These are phyloP conservation scores for Magallana nippona DNA, from an alignment of 2,888 invertebrate genomes.

Conservation along the genomic window DNA sequence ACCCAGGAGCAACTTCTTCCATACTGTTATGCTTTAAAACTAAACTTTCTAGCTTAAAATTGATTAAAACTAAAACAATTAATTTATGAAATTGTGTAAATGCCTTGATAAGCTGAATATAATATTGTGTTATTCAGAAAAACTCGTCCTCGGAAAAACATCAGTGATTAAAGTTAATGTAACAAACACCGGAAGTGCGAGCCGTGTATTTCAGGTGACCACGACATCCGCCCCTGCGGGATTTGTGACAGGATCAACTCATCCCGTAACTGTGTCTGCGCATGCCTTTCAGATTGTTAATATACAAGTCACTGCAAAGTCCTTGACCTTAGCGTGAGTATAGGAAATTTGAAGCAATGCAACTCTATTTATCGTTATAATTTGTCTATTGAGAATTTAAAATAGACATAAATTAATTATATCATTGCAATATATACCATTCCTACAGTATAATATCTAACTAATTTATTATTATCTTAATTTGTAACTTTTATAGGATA, in stretches of 20 bases:
- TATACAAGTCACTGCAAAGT: not conserved
- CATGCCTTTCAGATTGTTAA: not conserved
- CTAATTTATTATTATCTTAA: too few relatives aligned
- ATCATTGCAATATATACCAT: not conserved
- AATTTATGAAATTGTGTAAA: not conserved
- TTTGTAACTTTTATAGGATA: too few relatives aligned
- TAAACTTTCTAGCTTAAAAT: too few relatives aligned
- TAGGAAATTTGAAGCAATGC: too few relatives aligned
- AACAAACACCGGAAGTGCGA: not conserved
- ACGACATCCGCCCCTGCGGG: not conserved
- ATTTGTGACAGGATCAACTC: not conserved
- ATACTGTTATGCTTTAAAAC: too few relatives aligned
- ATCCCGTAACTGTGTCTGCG: not conserved
- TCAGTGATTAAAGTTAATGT: not conserved
- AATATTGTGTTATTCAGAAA: not conserved
- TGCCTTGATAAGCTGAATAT: not conserved
- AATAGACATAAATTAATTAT: not conserved
- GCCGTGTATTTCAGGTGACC: not conserved
- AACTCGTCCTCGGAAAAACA: not conserved
- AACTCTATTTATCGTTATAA: not conserved
- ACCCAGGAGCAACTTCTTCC: too few relatives aligned
- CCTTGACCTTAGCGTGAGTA: not conserved
- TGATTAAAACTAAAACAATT: too few relatives aligned
- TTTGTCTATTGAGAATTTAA: not conserved
- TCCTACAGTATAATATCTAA: too few relatives aligned